phyloP scores from a whole-genome alignment of 2,888 invertebrate genomes.

The Agriopis leucophaearia region DNA sequence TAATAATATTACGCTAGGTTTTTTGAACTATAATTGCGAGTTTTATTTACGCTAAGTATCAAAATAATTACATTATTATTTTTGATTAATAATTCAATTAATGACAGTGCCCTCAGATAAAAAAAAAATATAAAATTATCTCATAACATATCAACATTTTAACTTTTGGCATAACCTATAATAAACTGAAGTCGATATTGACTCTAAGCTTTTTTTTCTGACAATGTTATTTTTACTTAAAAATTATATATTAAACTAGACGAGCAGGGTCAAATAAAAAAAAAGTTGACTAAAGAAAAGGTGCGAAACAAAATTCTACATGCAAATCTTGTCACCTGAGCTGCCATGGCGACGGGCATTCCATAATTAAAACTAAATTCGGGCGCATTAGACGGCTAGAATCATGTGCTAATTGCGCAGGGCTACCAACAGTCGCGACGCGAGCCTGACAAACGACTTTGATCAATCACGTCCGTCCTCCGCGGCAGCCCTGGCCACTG shows the following conservation, averaged over 20 bases:
- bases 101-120: too few relatives aligned
- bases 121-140: too few relatives aligned
- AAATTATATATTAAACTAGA: background rate
- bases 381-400: slow-evolving; percentile 77
- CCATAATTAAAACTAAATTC: slow-evolving; percentile 80
- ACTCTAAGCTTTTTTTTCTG: too few relatives aligned
- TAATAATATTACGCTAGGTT: slow-evolving; percentile 26
- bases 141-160: too few relatives aligned
- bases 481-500: slow-evolving; percentile 75
- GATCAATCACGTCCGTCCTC: slow-evolving; percentile 83
- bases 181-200: too few relatives aligned
- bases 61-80: background rate
- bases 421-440: slow-evolving; percentile 78
- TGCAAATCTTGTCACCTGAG: slow-evolving; percentile 41
- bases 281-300: slow-evolving; percentile 11
- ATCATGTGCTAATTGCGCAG: slow-evolving; percentile 82
- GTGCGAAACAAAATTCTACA: slow-evolving; percentile 23
- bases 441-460: slow-evolving; percentile 84
- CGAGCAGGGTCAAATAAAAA: background rate
- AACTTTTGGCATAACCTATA: too few relatives aligned
- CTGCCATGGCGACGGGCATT: slow-evolving; percentile 48
- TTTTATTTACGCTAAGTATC: background rate
- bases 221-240: background rate
- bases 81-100: too few relatives aligned
- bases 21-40: slow-evolving; percentile 17